Evolutionary conservation across 2,113 vertebrate genomes (phyloP).

Genomic region (Dicentrarchus labrax): DNA sequence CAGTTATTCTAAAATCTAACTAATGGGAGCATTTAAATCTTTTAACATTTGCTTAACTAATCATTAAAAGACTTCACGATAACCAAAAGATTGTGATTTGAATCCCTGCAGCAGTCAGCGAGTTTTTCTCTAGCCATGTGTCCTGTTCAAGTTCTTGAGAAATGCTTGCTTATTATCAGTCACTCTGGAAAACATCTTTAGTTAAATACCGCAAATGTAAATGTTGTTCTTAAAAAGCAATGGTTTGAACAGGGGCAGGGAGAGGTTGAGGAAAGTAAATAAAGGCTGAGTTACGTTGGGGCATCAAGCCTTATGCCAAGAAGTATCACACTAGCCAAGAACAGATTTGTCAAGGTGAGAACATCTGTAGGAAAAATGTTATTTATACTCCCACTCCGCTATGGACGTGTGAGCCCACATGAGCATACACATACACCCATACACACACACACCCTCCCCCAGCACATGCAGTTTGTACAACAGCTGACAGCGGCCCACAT

Average conservation of each 20-base stretch:
- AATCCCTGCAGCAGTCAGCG: not conserved
- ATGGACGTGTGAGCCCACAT: conserved; percentile 68
- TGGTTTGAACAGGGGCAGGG: conserved; percentile 23
- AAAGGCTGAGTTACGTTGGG: conserved; percentile 54
- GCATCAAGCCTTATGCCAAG: conserved; percentile 57
- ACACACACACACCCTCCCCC: conserved; percentile 63
- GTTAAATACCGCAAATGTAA: conserved; percentile 37
- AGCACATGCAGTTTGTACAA: conserved; percentile 73
- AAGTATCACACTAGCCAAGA: conserved; percentile 58
- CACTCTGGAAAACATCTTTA: conserved; percentile 36
- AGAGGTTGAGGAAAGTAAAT: conserved; percentile 52
- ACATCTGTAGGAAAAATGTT: conserved; percentile 83
- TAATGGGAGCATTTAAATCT: not conserved
- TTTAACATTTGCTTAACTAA: not conserved
- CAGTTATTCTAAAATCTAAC: not conserved
- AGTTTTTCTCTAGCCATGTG: not conserved
- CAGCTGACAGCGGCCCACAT: conserved; percentile 80
- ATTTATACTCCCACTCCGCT: conserved; percentile 76
- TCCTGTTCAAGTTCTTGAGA: conserved; percentile 4
- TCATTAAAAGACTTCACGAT: not conserved
- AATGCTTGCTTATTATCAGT: conserved; percentile 30
- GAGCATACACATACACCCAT: conserved; percentile 42
- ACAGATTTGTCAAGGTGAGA: conserved; percentile 79
- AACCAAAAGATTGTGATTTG: not conserved
- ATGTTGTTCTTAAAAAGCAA: conserved; percentile 42